These are phyloP conservation scores for Cyprinus carpio DNA, from an alignment of 2,113 vertebrate genomes.

Conservation along the genomic window DNA sequence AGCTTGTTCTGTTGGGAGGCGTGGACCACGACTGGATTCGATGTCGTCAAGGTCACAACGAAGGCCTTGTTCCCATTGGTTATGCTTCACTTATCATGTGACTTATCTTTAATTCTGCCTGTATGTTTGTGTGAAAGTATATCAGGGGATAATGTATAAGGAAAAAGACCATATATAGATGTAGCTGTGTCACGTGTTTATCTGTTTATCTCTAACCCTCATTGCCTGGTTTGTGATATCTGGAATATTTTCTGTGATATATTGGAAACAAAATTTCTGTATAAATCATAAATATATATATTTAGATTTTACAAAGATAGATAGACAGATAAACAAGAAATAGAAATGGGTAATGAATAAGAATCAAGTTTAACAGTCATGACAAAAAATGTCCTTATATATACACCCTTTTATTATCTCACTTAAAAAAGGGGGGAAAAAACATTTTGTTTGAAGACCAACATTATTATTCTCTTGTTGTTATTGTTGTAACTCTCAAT, in stretches of 20 bases:
- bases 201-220: slow-evolving; percentile 64
- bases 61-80: slow-evolving; percentile 88
- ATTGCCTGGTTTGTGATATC: slow-evolving; percentile 70
- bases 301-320: slow-evolving; percentile 67
- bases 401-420: background rate
- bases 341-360: slow-evolving; percentile 15
- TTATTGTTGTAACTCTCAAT: slow-evolving; percentile 55
- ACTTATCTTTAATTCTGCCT: slow-evolving; percentile 55
- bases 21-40: slow-evolving; percentile 95
- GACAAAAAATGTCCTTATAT: background rate
- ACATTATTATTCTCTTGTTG: slow-evolving; percentile 60
- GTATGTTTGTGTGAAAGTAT: slow-evolving; percentile 33
- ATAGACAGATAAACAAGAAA: slow-evolving; percentile 67
- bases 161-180: slow-evolving; percentile 60
- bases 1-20: slow-evolving; percentile 82
- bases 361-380: background rate
- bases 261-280: slow-evolving; percentile 58
- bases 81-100: slow-evolving; percentile 92
- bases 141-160: slow-evolving; percentile 39
- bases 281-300: slow-evolving; percentile 72
- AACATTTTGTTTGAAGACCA: background rate
- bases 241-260: slow-evolving; percentile 69
- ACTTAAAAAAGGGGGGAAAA: too few species aligned
- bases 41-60: slow-evolving; percentile 83
- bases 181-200: slow-evolving; percentile 72